phyloP scores from a whole-genome alignment of 2,888 invertebrate species.

The Rotaria magnacalcarata region DNA sequence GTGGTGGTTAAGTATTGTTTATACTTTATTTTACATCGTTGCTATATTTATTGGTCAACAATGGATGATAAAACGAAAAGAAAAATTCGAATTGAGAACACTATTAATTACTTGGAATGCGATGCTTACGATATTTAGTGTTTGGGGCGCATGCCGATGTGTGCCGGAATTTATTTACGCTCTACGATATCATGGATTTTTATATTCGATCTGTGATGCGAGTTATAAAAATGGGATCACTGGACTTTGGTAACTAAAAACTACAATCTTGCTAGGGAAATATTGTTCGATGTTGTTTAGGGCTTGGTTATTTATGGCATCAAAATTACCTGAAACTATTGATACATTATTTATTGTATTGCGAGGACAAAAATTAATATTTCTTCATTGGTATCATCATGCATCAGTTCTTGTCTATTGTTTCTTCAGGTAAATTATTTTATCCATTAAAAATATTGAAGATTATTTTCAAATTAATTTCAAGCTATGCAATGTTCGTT shows the following conservation, averaged over 20 bases:
- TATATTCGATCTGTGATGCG: slow-evolving; percentile 48
- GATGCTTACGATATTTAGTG: slow-evolving; percentile 45
- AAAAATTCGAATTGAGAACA: slow-evolving; percentile 41
- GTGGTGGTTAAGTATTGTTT: slow-evolving; percentile 41
- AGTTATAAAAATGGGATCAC: slow-evolving; percentile 49
- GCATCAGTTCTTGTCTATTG: slow-evolving; percentile 61
- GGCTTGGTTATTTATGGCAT: slow-evolving; percentile 65
- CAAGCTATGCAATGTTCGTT: slow-evolving; percentile 62
- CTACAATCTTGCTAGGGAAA: not conserved
- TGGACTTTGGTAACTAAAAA: slow-evolving; percentile 51
- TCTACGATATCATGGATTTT: slow-evolving; percentile 40
- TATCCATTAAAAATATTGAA: too few relatives aligned
- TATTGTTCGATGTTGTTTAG: slow-evolving; percentile 45
- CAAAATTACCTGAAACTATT: slow-evolving; percentile 86
- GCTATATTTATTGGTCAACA: slow-evolving; percentile 38
- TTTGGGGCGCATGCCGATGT: slow-evolving; percentile 45
- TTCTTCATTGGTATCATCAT: slow-evolving; percentile 62
- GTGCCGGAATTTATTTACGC: slow-evolving; percentile 45
- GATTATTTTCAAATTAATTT: too few relatives aligned
- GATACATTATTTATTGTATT: slow-evolving; percentile 61
- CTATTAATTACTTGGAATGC: slow-evolving; percentile 45
- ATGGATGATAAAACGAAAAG: slow-evolving; percentile 45
- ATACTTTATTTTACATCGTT: slow-evolving; percentile 39
- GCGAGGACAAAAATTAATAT: slow-evolving; percentile 61
- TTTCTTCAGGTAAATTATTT: slow-evolving; percentile 57